phyloP scores from a whole-genome alignment of 1,140 invertebrate genomes.

The Teleopsis dalmanni region DNA sequence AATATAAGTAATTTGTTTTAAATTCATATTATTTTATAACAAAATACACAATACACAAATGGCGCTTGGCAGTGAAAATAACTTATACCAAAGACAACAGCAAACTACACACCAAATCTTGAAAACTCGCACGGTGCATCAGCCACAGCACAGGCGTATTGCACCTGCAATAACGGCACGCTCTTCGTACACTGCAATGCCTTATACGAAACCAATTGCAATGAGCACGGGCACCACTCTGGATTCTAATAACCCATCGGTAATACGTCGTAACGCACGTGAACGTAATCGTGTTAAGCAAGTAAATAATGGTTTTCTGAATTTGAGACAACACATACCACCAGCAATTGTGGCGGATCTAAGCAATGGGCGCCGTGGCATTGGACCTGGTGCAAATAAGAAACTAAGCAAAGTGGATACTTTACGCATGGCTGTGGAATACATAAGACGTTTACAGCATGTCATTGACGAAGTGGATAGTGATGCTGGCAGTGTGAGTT shows the following conservation, averaged over 20 bases:
- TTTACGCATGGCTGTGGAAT: conserved; percentile 85
- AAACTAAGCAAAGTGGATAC: conserved; percentile 95
- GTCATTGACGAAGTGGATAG: conserved; percentile 50
- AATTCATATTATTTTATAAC: neutral
- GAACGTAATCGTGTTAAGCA: conserved; percentile 91
- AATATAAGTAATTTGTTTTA: neutral
- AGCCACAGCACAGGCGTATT: no score
- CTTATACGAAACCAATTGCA: no score
- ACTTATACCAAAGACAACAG: conserved; percentile 20
- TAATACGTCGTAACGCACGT: conserved; percentile 82
- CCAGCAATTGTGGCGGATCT: conserved; percentile 64
- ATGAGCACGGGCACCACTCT: no score
- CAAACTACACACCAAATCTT: conserved; percentile 15
- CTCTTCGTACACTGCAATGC: no score
- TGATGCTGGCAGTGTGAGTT: conserved; percentile 3
- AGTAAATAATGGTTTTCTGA: conserved; percentile 90
- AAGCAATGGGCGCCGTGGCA: conserved; percentile 53
- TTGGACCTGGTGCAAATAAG: conserved; percentile 57
- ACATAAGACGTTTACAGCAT: conserved; percentile 80
- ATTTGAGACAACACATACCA: conserved; percentile 79
- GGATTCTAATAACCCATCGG: conserved; percentile 52
- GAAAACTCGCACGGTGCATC: no score
- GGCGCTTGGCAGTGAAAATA: conserved; percentile 18
- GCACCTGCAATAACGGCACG: no score
- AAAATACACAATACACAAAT: conserved; percentile 6